Evolutionary conservation across 2,888 invertebrate species (phyloP).

Genomic region (Sphecodes monilicornis): DNA sequence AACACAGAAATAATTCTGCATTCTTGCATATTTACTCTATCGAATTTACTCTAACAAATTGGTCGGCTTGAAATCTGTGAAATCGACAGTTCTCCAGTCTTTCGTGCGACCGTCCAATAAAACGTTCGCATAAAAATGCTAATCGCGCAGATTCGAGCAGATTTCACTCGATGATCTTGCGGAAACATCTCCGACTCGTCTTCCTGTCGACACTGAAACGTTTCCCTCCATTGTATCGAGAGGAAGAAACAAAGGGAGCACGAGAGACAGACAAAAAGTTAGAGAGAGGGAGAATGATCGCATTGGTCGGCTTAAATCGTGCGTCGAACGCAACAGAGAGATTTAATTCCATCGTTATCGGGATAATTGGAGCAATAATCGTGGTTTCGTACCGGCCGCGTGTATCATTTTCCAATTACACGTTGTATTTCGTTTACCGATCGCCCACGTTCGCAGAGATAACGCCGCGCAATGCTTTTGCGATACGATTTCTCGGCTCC

Average conservation of each 20-base stretch:
- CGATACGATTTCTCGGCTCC: constrained; percentile 5
- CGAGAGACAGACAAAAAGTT: too few relatives aligned
- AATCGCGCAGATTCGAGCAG: constrained; percentile 74
- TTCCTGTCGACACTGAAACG: constrained; percentile 37
- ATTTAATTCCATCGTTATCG: constrained; percentile 49
- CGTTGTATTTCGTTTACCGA: constrained; percentile 3
- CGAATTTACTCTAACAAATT: too few relatives aligned
- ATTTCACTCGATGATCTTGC: constrained; percentile 73
- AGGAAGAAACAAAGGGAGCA: neutral
- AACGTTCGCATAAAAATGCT: constrained; percentile 81
- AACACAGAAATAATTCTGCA: neutral
- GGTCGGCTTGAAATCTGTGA: too few relatives aligned
- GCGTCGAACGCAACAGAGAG: constrained; percentile 32
- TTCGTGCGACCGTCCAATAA: constrained; percentile 80
- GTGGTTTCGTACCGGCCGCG: constrained; percentile 11
- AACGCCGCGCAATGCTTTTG: neutral
- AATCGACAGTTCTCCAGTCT: neutral
- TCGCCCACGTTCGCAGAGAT: neutral
- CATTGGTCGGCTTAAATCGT: constrained; percentile 37
- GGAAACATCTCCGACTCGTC: constrained; percentile 67
- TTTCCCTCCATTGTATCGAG: constrained; percentile 11
- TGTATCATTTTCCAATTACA: constrained; percentile 18
- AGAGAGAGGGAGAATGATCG: constrained; percentile 4
- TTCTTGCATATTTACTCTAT: neutral
- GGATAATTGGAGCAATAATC: constrained; percentile 46